Evolutionary conservation across 2,113 vertebrate genomes (phyloP), one percentile per base, ranked within the genome.

Genomic region (Paramisgurnus dabryanus): DNA sequence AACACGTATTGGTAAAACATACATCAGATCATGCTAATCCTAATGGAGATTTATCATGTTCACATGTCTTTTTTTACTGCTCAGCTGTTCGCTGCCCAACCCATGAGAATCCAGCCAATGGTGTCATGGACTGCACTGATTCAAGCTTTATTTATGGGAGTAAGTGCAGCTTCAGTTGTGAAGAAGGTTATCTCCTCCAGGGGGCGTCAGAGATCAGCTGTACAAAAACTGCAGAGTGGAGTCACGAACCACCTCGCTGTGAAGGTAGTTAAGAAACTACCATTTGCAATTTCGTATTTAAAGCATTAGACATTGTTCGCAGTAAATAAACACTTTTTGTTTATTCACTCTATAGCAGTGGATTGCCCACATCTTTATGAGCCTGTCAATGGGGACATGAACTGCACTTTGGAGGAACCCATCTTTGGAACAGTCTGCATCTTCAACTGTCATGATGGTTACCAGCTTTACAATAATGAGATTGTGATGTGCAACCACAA

Each of bases 111-210:
- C 84, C 87, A 4, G 80, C 87, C 12, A 87, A 88, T 11, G 93
- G 91, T 6, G 7, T 34, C 0, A 40, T 92, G 58, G 6, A 3
- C 86, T 96, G 96, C 87, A 89, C 78, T 7, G 27, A 34, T 17
- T 83, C 77, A 1, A 76, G 15, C 39, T 93, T 90, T 83, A 90
- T 90, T 58, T 95, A 91, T 71, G 89, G 86, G 40, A 93, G 91
- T 45, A 89, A 47, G 64, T 97, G 96, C 61, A 60, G 8, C 3
- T 96, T 96, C 10, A 64, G 34, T 55, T 97, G 96, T 39, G 34
- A 60, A 7, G 53, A 86, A 0, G 92, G 94, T 4, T 94, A 92
- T 83, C 64, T 41, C 10, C 87, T 90, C 22, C 69, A 87, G 75
- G 94, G 95, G 7, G 67, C 82, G 0, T 82, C 81, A 78, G 66